Evolutionary conservation across 2,113 vertebrate species (phyloP).

Genomic region (Dipodomys merriami): DNA sequence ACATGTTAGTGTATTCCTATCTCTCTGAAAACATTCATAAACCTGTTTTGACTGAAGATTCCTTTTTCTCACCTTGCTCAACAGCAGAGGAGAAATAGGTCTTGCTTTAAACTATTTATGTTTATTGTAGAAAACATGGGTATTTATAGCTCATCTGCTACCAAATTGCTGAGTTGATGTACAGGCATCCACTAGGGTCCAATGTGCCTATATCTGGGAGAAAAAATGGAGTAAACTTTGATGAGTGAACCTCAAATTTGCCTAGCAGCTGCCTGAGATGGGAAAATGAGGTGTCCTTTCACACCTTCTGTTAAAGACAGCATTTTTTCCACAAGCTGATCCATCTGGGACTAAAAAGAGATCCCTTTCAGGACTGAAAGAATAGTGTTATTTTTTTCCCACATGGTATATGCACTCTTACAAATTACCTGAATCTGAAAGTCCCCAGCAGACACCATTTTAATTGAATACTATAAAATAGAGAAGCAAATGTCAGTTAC

Average conservation of each 20-base stretch:
- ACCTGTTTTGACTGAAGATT: not conserved
- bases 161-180: not conserved
- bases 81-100: not conserved
- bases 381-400: constrained; percentile 68
- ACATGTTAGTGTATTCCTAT: not conserved
- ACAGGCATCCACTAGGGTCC: not conserved
- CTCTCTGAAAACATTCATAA: not conserved
- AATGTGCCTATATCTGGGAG: not conserved
- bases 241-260: not conserved
- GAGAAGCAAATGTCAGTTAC: constrained; percentile 33
- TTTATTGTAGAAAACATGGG: not conserved
- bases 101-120: not conserved
- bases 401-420: constrained; percentile 59
- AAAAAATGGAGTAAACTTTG: not conserved
- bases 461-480: constrained; percentile 36
- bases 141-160: not conserved
- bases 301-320: constrained; percentile 61
- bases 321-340: constrained; percentile 67
- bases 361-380: constrained; percentile 51
- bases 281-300: not conserved
- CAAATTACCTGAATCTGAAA: constrained; percentile 60
- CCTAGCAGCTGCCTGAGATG: constrained; percentile 45
- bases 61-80: not conserved
- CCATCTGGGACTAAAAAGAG: constrained; percentile 66
- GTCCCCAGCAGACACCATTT: constrained; percentile 36